A percentile compares a stretch with the other conserved stretches of the same genome.
Conservation (phyloP, 2,888 invertebrate species). For the Aelia acuminata region DNA sequence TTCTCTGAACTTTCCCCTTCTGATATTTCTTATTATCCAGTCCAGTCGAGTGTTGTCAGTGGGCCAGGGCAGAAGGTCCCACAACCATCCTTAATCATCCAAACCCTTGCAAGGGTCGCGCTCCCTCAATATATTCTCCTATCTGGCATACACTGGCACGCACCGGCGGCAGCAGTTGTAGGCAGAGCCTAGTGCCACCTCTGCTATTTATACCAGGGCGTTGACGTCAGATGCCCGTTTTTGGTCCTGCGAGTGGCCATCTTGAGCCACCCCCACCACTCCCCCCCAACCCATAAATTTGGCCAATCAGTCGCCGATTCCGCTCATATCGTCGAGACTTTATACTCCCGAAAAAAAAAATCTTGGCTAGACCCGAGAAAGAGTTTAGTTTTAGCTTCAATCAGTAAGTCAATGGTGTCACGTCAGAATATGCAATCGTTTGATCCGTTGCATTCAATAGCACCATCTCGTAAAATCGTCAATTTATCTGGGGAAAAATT, state of each 20-base stretch:
- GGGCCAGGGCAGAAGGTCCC: not conserved
- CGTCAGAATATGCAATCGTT: not conserved
- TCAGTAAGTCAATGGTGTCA: not conserved
- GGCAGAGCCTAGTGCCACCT: not conserved
- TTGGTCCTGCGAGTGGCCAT: constrained; percentile 56
- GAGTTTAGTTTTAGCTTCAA: not conserved
- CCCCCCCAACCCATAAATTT: constrained; percentile 6
- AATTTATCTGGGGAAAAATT: too few species aligned
- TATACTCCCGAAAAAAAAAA: constrained; percentile 39
- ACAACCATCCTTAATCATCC: not conserved
- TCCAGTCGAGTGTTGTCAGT: not conserved
- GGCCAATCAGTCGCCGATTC: constrained; percentile 20
- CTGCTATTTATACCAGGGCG: constrained; percentile 43
- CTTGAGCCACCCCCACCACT: constrained; percentile 49
- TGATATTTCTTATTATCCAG: not conserved
- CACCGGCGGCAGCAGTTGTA: not conserved
- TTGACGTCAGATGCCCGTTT: constrained; percentile 63
- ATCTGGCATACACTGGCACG: too few species aligned
- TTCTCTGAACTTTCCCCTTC: not conserved
- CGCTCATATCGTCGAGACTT: constrained; percentile 17
- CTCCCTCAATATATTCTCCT: not conserved
- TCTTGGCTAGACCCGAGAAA: not conserved
- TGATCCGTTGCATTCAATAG: not conserved
- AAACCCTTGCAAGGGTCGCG: not conserved
- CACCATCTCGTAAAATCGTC: too few species aligned